Conservation (phyloP, 2,113 vertebrate species). For the Addax nasomaculatus region DNA sequence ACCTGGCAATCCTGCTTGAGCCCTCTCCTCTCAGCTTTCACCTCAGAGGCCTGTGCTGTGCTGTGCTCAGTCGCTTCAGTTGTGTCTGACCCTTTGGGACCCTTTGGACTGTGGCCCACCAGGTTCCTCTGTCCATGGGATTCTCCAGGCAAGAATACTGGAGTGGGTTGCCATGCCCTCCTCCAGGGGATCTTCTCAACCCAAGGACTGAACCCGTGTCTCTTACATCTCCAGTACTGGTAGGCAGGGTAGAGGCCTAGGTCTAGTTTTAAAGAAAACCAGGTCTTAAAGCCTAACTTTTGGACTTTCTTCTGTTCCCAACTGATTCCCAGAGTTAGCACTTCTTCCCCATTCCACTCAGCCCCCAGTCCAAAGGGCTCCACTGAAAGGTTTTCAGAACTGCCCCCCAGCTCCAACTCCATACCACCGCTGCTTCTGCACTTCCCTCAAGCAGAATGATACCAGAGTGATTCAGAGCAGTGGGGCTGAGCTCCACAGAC, state of each 20-base stretch:
- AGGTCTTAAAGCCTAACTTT: background rate
- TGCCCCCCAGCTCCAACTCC: accelerated
- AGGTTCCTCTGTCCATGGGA: background rate
- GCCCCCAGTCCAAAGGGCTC: background rate
- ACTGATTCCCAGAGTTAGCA: background rate
- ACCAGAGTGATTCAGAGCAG: background rate
- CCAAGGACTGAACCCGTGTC: background rate
- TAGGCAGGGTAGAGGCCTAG: background rate
- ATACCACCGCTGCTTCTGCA: accelerated
- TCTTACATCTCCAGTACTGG: background rate
- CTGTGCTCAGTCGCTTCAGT: background rate
- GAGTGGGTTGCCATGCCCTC: background rate
- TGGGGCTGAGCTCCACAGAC: background rate
- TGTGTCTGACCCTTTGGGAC: background rate
- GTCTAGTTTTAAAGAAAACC: background rate
- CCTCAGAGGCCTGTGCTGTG: background rate
- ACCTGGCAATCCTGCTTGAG: background rate
- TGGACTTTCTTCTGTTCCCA: background rate
- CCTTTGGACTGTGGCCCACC: background rate
- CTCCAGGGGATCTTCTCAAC: background rate
- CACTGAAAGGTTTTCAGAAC: background rate
- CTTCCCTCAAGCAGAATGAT: background rate
- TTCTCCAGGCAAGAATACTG: background rate
- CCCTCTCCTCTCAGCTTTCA: background rate
- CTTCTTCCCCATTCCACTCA: background rate